These are phyloP conservation scores for Teleogryllus occipitalis DNA, from an alignment of 1,140 invertebrate species.

Conservation along the genomic window DNA sequence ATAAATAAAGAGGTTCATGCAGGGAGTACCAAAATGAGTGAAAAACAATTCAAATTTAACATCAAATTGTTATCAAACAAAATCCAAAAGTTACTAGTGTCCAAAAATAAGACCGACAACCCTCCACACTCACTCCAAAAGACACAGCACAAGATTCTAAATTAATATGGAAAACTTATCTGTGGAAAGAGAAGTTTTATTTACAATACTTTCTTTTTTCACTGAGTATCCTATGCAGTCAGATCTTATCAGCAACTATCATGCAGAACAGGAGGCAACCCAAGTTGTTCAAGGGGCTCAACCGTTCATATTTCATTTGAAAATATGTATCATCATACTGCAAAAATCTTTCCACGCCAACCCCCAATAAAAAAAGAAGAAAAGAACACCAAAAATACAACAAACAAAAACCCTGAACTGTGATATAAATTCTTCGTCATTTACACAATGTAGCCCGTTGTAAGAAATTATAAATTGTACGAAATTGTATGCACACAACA, in stretches of 20 bases:
- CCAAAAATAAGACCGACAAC: too few relatives aligned
- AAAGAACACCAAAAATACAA: too few relatives aligned
- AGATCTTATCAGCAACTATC: slow-evolving; percentile 53
- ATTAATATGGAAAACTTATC: too few relatives aligned
- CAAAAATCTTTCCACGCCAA: background rate
- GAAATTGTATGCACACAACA: background rate
- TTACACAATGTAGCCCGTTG: slow-evolving; percentile 3
- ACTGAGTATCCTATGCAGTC: slow-evolving; percentile 29
- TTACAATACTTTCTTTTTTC: background rate
- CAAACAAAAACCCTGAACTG: background rate
- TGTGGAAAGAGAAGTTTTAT: background rate
- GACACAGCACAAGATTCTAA: too few relatives aligned
- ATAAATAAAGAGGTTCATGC: too few relatives aligned
- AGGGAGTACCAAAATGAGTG: too few relatives aligned
- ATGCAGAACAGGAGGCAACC: slow-evolving; percentile 26
- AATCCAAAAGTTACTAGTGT: too few relatives aligned
- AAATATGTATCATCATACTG: slow-evolving; percentile 19
- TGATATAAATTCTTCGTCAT: background rate
- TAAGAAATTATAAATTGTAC: background rate
- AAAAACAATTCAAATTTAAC: too few relatives aligned
- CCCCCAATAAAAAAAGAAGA: too few relatives aligned
- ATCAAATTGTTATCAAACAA: too few relatives aligned
- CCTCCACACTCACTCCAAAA: too few relatives aligned
- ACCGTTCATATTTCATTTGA: slow-evolving; percentile 8
- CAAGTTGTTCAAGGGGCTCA: slow-evolving; percentile 9